These are phyloP conservation scores for Athalia circularis DNA, from an alignment of 2,888 invertebrate species.

Conservation along the genomic window DNA sequence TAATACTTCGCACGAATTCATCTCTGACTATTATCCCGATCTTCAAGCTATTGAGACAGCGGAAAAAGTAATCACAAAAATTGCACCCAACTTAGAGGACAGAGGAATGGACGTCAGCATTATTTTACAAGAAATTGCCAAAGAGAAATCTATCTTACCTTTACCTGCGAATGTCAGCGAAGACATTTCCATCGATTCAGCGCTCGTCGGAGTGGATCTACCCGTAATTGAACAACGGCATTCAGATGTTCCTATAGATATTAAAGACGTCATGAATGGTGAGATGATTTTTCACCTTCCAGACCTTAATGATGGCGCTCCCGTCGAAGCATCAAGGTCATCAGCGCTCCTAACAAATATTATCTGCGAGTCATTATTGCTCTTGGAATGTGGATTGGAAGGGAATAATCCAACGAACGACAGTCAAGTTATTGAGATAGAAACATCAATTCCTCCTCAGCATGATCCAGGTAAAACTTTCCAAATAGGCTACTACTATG, in stretches of 20 bases:
- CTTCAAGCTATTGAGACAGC: not conserved
- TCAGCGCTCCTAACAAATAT: not conserved
- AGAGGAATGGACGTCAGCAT: not conserved
- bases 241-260: not conserved
- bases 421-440: not conserved
- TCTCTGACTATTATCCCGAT: not conserved
- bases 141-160: not conserved
- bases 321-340: not conserved
- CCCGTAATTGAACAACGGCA: not conserved
- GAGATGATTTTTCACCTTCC: conserved; percentile 10
- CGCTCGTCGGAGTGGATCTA: not conserved
- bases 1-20: not conserved
- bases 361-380: not conserved
- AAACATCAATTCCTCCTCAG: not conserved
- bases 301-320: not conserved
- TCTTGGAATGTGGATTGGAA: not conserved
- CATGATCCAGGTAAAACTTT: conserved; percentile 5
- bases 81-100: not conserved
- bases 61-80: conserved; percentile 2
- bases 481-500: not conserved
- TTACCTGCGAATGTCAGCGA: not conserved
- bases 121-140: conserved; percentile 1
- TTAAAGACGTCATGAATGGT: not conserved
- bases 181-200: not conserved
- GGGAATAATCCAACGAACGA: not conserved